These are phyloP conservation scores for Anas bernieri DNA, from an alignment of 2,797 vertebrate species.

Conservation along the genomic window DNA sequence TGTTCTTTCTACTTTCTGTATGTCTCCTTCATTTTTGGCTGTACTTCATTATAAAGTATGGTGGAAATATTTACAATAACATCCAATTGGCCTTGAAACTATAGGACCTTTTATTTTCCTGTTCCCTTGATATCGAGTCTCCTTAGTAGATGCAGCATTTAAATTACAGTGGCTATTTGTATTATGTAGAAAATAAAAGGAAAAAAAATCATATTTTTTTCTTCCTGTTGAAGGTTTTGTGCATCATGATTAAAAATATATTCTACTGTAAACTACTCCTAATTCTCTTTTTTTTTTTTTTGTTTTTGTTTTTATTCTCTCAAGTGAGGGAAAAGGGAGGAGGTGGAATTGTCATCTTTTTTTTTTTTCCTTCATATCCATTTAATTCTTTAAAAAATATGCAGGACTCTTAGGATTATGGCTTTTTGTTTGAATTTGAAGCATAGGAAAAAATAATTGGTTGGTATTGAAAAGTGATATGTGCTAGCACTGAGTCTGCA, in stretches of 20 bases:
- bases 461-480: neutral
- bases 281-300: neutral
- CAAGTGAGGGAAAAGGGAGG: fast-evolving
- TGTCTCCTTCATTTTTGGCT: neutral
- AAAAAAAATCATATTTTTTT: neutral
- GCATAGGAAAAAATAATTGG: neutral
- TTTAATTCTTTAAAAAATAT: neutral
- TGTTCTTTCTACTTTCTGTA: neutral
- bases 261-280: neutral
- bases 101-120: fast-evolving
- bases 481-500: neutral
- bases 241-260: neutral
- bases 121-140: neutral
- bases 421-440: neutral
- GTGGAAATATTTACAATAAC: neutral
- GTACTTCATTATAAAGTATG: neutral
- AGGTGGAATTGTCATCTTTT: neutral
- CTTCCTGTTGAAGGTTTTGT: neutral
- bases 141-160: neutral
- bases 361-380: neutral
- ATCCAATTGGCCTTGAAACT: neutral
- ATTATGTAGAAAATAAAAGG: neutral
- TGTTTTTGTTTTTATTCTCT: neutral
- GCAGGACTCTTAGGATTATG: no score
- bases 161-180: neutral